Evolutionary conservation across 2,113 vertebrate genomes (phyloP), one percentile per base, ranked within the genome.

Genomic region (Himantopus leucocephalus): DNA sequence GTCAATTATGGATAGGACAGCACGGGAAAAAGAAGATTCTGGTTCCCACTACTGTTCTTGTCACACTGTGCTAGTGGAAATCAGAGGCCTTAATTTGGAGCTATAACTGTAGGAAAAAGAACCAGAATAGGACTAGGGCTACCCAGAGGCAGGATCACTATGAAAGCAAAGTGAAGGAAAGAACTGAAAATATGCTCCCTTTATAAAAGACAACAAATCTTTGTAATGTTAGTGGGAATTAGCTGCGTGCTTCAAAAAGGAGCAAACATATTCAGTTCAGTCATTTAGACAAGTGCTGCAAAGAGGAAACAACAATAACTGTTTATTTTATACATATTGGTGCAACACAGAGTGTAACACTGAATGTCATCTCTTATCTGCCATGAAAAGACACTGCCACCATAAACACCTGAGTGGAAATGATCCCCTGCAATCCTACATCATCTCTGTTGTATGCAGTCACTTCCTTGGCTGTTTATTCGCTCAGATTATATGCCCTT

Each of bases 401-500:
- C 91, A 88, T 67, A 74, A 96, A 96, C 91, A 96, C 91, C 89
- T 90, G 93, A 95, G 55, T 95, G 93, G 95, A 96, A 96, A 94
- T 59, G 89, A 96, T 93, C 77, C 74, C 84, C 89, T 71, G 81
- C 87, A 95, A 96, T 82, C 89, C 95, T 78, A 82, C 94, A 80
- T 92, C 95, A 85, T 80, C 88, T 83, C 78, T 26, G 59, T 45
- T 91, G 63, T 83, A 80, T 9, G 53, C 88, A 96, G 91, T 70
- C 87, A 82, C 77, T 92, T 96, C 71, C 67, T 93, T 74, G 85
- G 66, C 67, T 95, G 86, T 94, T 95, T 95, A 79, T 94, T 96
- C 91, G 66, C 91, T 94, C 81, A 50, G 92, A 95, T 91, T 82
- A 88, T 81, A 79, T 83, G 92, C 89, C 95, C 89, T 83, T 90